Percentiles rank a stretch among this genome's conserved stretches.
Evolutionary conservation across 2,797 vertebrate species (phyloP).

Genomic region (Mareca penelope): DNA sequence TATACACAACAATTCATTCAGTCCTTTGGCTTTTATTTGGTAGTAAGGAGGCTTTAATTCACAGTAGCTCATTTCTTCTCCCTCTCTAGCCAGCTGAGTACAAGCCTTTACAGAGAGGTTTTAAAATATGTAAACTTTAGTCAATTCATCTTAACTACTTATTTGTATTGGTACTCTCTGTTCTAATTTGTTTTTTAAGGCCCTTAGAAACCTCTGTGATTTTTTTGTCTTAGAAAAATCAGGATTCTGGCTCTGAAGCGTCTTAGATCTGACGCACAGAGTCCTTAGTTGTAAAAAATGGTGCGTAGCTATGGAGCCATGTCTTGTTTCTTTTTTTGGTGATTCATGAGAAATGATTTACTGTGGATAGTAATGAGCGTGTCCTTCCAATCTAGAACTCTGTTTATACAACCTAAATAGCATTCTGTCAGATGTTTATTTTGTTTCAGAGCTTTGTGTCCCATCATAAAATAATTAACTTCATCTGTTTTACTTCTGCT

Average conservation of each 20-base stretch:
- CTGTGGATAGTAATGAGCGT: not conserved
- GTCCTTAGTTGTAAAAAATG: not conserved
- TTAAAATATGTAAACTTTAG: not conserved
- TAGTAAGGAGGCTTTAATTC: not conserved
- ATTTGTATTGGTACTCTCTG: not conserved
- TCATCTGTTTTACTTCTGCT: not conserved
- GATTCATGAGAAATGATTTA: not conserved
- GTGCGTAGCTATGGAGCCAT: not conserved
- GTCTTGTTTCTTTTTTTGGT: not conserved
- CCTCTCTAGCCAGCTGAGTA: not conserved
- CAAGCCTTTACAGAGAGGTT: not conserved
- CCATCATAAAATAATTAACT: not conserved
- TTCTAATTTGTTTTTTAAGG: not conserved
- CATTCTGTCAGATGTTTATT: not conserved
- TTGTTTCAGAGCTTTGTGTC: not conserved
- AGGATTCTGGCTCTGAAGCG: not conserved
- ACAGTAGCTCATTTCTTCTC: not conserved
- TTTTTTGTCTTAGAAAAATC: not conserved
- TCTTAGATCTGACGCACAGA: not conserved
- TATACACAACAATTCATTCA: not conserved
- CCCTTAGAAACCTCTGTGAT: not conserved
- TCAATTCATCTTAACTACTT: not conserved
- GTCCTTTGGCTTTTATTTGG: not conserved
- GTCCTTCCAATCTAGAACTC: not conserved
- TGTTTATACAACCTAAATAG: not conserved